Conservation (phyloP, 2,888 invertebrate genomes). For the Eupithecia pulchellata region DNA sequence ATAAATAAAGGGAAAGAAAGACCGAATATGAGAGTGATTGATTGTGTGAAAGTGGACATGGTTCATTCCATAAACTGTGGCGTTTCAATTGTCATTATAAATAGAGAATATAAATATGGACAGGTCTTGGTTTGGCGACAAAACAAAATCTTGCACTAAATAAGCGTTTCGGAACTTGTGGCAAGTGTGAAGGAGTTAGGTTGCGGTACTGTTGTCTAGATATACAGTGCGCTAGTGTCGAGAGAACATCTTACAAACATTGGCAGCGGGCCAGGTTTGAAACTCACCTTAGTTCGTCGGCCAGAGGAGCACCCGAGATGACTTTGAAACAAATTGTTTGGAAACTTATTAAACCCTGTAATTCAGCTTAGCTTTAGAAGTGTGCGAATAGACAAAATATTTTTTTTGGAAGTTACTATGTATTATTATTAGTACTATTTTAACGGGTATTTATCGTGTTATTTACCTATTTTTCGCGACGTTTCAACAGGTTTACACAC, state of each 20-base stretch:
- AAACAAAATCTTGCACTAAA: not conserved
- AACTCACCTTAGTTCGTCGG: slow-evolving; percentile 65
- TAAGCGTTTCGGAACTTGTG: not conserved
- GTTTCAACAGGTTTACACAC: too few relatives aligned
- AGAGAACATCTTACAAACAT: slow-evolving; percentile 68
- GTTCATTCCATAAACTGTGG: too few relatives aligned
- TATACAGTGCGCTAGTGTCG: slow-evolving; percentile 31
- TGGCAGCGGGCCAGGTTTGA: slow-evolving; percentile 66
- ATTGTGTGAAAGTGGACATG: too few relatives aligned
- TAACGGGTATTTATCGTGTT: too few relatives aligned
- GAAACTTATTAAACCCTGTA: slow-evolving; percentile 18
- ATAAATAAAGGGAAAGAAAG: too few relatives aligned
- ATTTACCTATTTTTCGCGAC: too few relatives aligned
- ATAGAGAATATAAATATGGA: not conserved
- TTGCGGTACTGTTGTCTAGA: slow-evolving; percentile 4
- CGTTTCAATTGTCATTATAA: not conserved
- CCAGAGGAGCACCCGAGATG: slow-evolving; percentile 58
- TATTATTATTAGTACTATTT: too few relatives aligned
- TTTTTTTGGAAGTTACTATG: too few relatives aligned
- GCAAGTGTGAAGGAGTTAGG: not conserved
- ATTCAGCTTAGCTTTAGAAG: not conserved
- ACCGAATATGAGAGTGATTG: too few relatives aligned
- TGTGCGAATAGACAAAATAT: too few relatives aligned
- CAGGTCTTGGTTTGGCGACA: not conserved
- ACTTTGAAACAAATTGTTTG: slow-evolving; percentile 50